These are phyloP conservation scores for Heliconius hewitsoni DNA, from an alignment of 1,140 invertebrate genomes.

Conservation along the genomic window DNA sequence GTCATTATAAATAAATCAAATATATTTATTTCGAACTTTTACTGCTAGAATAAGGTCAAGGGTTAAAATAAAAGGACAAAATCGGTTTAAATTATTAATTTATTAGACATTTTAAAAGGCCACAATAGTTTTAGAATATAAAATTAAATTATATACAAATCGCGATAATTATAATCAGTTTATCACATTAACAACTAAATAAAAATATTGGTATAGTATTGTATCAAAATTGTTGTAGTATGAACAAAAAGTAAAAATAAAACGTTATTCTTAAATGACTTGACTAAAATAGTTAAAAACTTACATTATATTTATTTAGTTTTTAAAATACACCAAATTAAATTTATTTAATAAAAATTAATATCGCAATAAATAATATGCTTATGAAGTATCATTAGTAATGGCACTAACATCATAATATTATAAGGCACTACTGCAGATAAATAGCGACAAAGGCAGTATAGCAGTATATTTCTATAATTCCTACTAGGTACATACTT, in stretches of 20 bases:
- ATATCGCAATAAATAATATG: conserved; percentile 59
- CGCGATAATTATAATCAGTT: conserved; percentile 36
- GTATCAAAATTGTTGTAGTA: conserved; percentile 19
- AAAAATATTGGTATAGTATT: conserved; percentile 20
- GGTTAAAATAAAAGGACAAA: conserved; percentile 31
- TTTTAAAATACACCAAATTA: conserved; percentile 32
- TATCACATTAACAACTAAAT: conserved; percentile 38
- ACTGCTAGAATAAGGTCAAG: neutral
- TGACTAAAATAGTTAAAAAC: conserved; percentile 18
- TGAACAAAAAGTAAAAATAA: neutral
- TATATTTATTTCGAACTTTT: neutral
- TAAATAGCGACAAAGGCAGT: conserved; percentile 29
- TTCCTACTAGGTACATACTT: neutral
- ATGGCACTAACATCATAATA: conserved; percentile 66
- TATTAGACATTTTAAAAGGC: conserved; percentile 64
- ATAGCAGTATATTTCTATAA: conserved; percentile 10
- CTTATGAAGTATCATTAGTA: conserved; percentile 58
- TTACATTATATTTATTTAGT: conserved; percentile 15
- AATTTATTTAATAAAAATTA: conserved; percentile 40
- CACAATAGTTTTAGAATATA: conserved; percentile 45
- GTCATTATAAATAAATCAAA: neutral
- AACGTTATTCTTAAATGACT: conserved; percentile 16
- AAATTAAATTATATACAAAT: conserved; percentile 55
- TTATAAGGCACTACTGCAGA: conserved; percentile 55
- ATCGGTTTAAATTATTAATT: conserved; percentile 46